Percentiles rank a stretch among this genome's conserved stretches.
Conservation (phyloP, 30 jellyfish, hydroid and myxozoan genomes). For the Aurelia sp. region DNA sequence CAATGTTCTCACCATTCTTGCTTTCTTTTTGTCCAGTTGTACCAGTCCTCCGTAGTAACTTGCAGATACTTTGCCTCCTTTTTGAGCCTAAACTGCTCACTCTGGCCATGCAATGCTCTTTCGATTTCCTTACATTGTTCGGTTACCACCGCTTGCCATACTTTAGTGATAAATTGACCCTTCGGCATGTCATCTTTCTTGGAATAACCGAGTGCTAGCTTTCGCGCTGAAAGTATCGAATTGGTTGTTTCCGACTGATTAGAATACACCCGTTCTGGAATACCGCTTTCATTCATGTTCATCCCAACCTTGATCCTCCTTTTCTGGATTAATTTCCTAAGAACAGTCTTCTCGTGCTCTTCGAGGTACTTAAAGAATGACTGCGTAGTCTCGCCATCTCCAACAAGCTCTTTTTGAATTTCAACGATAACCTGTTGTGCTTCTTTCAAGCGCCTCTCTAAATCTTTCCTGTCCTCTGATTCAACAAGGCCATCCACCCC, state of each 20-base stretch:
- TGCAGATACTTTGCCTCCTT: too few relatives aligned
- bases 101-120: too few relatives aligned
- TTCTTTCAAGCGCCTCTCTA: conserved; percentile 1
- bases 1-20: too few relatives aligned
- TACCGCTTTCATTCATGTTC: neutral
- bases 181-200: conserved; percentile 26
- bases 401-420: neutral
- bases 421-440: too few relatives aligned
- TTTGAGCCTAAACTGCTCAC: too few relatives aligned
- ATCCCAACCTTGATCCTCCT: conserved; percentile 1
- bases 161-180: neutral
- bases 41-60: too few relatives aligned
- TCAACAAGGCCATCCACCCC: too few relatives aligned
- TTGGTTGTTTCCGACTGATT: conserved; percentile 1
- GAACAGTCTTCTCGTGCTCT: conserved; percentile 16
- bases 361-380: conserved; percentile 6
- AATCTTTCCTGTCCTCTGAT: conserved; percentile 9
- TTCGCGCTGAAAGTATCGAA: conserved; percentile 14
- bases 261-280: neutral
- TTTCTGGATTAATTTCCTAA: neutral
- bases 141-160: too few relatives aligned
- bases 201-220: conserved; percentile 18
- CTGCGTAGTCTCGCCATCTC: neutral
- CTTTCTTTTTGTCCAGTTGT: too few relatives aligned
- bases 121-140: too few relatives aligned